These are phyloP conservation scores for Syndactyla subalaris DNA, from an alignment of 2,797 vertebrate species.

Conservation along the genomic window DNA sequence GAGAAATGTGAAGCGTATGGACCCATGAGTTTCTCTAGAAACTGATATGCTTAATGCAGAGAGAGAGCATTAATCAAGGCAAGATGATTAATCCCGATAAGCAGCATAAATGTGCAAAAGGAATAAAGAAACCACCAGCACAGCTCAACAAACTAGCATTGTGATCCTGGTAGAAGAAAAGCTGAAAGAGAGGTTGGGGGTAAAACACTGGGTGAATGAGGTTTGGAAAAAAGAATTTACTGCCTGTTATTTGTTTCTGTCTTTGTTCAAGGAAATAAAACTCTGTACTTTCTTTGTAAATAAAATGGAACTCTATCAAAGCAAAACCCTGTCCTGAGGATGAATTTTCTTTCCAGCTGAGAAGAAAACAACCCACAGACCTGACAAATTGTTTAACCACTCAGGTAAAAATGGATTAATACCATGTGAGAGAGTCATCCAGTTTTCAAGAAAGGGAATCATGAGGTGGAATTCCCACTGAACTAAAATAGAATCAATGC, in stretches of 20 bases:
- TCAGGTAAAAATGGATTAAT: constrained; percentile 63
- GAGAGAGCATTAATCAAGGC: constrained; percentile 50
- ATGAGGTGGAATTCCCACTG: constrained; percentile 50
- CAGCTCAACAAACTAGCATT: not conserved
- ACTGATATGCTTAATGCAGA: constrained; percentile 57
- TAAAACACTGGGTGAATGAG: constrained; percentile 37
- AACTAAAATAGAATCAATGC: constrained; percentile 41
- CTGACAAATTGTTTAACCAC: constrained; percentile 42
- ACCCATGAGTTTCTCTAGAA: constrained; percentile 42
- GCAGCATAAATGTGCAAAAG: constrained; percentile 17
- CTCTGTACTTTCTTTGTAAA: constrained; percentile 40
- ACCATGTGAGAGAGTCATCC: not conserved
- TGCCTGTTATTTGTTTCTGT: constrained; percentile 28
- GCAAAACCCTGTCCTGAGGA: constrained; percentile 34
- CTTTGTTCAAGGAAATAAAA: constrained; percentile 54
- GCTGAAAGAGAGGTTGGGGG: constrained; percentile 39
- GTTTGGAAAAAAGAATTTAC: constrained; percentile 6
- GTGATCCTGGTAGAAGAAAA: constrained; percentile 41
- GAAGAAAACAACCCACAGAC: constrained; percentile 45
- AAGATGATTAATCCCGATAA: constrained; percentile 55
- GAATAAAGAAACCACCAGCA: constrained; percentile 40
- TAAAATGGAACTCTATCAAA: constrained; percentile 57
- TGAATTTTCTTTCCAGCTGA: constrained; percentile 36
- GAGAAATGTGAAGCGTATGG: constrained; percentile 8
- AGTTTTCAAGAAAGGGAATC: not conserved